Conservation (phyloP, 2,797 vertebrate genomes). For the Halcyon leucocephala region DNA sequence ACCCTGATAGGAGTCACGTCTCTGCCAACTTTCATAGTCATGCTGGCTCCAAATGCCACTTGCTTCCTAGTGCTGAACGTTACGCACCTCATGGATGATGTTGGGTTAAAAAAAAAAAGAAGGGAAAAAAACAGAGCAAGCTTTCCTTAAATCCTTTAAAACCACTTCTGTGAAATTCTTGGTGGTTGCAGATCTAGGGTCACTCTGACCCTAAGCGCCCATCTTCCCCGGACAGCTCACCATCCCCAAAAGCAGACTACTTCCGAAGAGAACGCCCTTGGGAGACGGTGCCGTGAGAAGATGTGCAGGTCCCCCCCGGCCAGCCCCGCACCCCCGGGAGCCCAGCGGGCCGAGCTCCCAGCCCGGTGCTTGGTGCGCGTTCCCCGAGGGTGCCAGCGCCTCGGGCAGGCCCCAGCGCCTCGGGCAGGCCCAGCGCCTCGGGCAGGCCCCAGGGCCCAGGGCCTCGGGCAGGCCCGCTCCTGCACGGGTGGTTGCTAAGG, state of each 20-base stretch:
- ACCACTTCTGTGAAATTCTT: neutral
- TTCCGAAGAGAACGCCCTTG: neutral
- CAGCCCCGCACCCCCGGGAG: neutral
- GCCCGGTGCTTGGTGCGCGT: too few relatives aligned
- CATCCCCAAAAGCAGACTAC: neutral
- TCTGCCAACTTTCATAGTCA: neutral
- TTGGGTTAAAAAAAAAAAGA: neutral
- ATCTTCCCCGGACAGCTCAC: neutral
- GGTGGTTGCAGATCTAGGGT: slow-evolving; percentile 26
- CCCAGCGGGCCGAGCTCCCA: neutral
- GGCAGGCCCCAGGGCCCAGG: slow-evolving; percentile 39
- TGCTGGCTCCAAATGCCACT: neutral
- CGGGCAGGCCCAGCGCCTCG: slow-evolving; percentile 14
- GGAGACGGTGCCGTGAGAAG: rapidly evolving
- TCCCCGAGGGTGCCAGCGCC: too few relatives aligned
- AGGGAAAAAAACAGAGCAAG: neutral
- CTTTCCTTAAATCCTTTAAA: neutral
- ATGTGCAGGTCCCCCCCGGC: rapidly evolving
- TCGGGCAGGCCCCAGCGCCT: neutral
- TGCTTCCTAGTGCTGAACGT: neutral
- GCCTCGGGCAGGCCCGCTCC: slow-evolving; percentile 49
- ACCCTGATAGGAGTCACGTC: neutral
- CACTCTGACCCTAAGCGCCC: neutral
- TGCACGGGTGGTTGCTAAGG: slow-evolving; percentile 63
- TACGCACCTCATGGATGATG: neutral